phyloP scores from a whole-genome alignment of 1,140 invertebrate genomes.

The Trachymyrmex cornetzi region DNA sequence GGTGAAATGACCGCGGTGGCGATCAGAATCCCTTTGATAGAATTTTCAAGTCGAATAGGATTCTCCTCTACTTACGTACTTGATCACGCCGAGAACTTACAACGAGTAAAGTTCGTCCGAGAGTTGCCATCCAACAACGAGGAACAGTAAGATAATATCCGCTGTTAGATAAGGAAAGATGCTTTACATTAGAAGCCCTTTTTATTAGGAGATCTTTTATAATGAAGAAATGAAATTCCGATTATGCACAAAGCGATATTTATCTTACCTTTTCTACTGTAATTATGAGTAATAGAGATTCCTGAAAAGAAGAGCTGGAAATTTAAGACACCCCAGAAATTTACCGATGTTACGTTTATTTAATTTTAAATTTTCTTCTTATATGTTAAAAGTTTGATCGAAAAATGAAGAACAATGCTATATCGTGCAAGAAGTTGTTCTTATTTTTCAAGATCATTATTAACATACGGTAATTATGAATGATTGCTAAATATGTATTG shows the following conservation, averaged over 20 bases:
- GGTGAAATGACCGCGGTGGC: slow-evolving; percentile 38
- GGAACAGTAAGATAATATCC: slow-evolving; percentile 31
- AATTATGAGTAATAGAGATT: slow-evolving; percentile 25
- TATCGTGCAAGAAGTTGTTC: not conserved
- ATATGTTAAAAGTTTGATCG: not conserved
- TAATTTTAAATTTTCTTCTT: not conserved
- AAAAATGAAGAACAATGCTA: not conserved
- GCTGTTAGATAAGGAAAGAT: slow-evolving; percentile 2
- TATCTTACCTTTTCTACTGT: slow-evolving; percentile 12
- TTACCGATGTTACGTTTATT: slow-evolving; percentile 5
- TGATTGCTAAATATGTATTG: slow-evolving; percentile 40
- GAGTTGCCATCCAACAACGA: not conserved
- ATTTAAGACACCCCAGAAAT: not conserved
- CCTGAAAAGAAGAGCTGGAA: not conserved
- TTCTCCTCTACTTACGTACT: slow-evolving; percentile 12
- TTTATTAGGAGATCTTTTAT: slow-evolving; percentile 39
- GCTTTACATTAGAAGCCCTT: slow-evolving; percentile 1
- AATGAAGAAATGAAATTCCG: slow-evolving; percentile 34
- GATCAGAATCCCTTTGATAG: slow-evolving; percentile 54
- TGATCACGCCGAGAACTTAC: slow-evolving; percentile 37
- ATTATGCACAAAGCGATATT: slow-evolving; percentile 30
- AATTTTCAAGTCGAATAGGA: slow-evolving; percentile 56
- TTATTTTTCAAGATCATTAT: not conserved
- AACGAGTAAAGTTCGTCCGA: slow-evolving; percentile 46
- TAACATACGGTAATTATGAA: not conserved